A percentile compares a stretch with the other conserved stretches of the same genome.
Evolutionary conservation across 2,113 vertebrate genomes (phyloP).

Genomic region (Gymnogyps californianus): DNA sequence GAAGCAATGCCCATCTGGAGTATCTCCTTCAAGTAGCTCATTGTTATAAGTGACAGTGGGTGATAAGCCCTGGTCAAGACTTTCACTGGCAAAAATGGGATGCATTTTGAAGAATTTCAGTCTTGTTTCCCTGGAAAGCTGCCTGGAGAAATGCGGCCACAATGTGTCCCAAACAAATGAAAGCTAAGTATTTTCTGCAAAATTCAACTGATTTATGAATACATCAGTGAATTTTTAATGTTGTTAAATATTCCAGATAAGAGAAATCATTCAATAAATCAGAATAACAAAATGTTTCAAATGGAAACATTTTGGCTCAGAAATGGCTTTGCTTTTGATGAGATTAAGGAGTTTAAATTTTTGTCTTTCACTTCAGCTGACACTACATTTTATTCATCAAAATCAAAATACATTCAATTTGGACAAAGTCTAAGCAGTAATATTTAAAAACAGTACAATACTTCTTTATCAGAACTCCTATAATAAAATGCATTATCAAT

Average conservation of each 20-base stretch:
- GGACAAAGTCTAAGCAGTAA: background rate
- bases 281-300: background rate
- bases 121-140: background rate
- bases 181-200: background rate
- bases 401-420: constrained; percentile 38
- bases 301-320: background rate
- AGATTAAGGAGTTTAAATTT: background rate
- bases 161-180: background rate
- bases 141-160: background rate
- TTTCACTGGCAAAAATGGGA: background rate
- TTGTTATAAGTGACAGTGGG: background rate
- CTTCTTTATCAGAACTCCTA: background rate
- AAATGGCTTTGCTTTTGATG: constrained; percentile 19
- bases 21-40: background rate
- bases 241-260: background rate
- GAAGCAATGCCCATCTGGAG: background rate
- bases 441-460: background rate
- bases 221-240: background rate
- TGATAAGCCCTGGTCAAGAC: background rate
- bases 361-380: constrained; percentile 25
- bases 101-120: background rate
- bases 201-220: background rate
- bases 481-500: constrained; percentile 30
- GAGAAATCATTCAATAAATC: background rate
- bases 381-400: background rate